Base-by-base conservation (phyloP, 1,140 invertebrate species). In the Venustaconcha ellipsiformis region DNA sequence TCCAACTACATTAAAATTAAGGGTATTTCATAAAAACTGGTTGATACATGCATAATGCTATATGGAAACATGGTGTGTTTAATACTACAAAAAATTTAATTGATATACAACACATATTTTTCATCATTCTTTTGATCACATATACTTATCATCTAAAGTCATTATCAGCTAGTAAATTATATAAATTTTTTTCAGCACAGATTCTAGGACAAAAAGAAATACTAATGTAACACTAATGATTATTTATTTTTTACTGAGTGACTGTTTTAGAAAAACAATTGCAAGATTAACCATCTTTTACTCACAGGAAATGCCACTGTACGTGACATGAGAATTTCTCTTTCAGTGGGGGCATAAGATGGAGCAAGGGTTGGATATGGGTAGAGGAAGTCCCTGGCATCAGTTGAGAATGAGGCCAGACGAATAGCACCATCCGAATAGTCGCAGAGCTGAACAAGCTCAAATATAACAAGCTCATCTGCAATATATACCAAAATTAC, bases 251-350 rank as follows among this genome's bases (percentile, higher is more conserved):
- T 20, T 18, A 26, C 20, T 11, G 1, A 59, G 48, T 20, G 72
- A 30, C 11, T 71, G 68, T 59, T 18, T 75, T 20, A 58, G 64
- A 30, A 69, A 69, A 66, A 57, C 57, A 57, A 30, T 68, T 64
- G 60, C 66, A n/a, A 11, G n/a, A 59, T 14, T 37, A 62, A 56
- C 60, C 13, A 23, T 66, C 17, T 57, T 60, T 14, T 30, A 82
- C 86, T 82, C 80, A 89, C 88, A 57, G 88, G 88, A 71, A 88
- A 89, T 15, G 85, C 83, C 67, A 87, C 80, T 13, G 83, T 88
- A 57, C 86, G 82, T 18, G 76, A 77, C 71, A 89, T 79, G 11
- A 89, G 82, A n/a, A 86, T 75, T 71, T 88, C 87, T 69, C 87
- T 78, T 3, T 82, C 82, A 55, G 79, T 66, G 14, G 86, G 82